A percentile compares a stretch with the other conserved stretches of the same genome.
Conservation (phyloP, 2,888 invertebrate genomes). For the Prenolepis imparis region DNA sequence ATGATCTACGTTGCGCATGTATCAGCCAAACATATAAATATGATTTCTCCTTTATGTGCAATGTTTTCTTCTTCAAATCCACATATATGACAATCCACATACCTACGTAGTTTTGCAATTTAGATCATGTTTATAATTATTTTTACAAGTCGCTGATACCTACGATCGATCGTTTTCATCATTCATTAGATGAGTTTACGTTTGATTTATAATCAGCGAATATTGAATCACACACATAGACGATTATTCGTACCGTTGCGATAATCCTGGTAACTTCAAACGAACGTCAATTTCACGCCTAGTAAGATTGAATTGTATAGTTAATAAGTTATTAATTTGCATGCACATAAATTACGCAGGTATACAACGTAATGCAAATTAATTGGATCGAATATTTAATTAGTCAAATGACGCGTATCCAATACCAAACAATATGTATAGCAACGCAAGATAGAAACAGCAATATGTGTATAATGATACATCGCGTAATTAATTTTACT, state of each 20-base stretch:
- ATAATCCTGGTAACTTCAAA: conserved; percentile 1
- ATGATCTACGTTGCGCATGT: background rate
- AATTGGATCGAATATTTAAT: conserved; percentile 36
- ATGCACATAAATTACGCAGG: conserved; percentile 21
- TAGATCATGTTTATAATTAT: background rate
- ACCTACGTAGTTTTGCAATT: background rate
- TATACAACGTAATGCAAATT: conserved; percentile 23
- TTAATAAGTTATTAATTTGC: conserved; percentile 41
- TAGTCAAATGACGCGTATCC: background rate
- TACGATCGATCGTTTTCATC: background rate
- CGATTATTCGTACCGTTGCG: background rate
- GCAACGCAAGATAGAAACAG: background rate
- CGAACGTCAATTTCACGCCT: conserved; percentile 23
- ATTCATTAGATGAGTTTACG: background rate
- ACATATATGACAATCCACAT: background rate
- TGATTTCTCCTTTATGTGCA: background rate
- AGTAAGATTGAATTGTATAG: conserved; percentile 31
- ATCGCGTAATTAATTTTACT: background rate
- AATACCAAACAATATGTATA: conserved; percentile 6
- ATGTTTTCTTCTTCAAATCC: background rate
- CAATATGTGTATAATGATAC: background rate
- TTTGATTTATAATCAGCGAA: background rate
- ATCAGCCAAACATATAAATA: background rate
- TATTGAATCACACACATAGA: background rate
- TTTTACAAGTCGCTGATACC: background rate